A percentile compares a stretch with the other conserved stretches of the same genome.
phyloP scores from a whole-genome alignment of 1,140 invertebrate genomes.

The Cydia fagiglandana region DNA sequence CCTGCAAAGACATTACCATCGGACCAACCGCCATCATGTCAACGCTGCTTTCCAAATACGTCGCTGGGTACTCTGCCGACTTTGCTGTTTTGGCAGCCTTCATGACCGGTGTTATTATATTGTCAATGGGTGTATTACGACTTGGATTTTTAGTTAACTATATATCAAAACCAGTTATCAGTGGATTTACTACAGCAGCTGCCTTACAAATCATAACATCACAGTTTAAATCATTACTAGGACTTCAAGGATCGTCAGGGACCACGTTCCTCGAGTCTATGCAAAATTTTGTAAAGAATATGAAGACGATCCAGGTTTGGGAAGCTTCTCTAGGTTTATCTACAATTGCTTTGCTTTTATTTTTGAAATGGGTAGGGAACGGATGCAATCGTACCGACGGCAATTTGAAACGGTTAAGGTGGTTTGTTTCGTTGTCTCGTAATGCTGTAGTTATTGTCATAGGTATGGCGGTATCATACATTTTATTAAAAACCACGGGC shows the following conservation, averaged over 20 bases:
- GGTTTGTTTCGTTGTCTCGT: slow-evolving; percentile 80
- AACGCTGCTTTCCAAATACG: slow-evolving; percentile 86
- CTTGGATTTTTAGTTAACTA: slow-evolving; percentile 94
- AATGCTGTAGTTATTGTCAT: slow-evolving; percentile 86
- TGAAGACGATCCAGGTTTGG: slow-evolving; percentile 76
- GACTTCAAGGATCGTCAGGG: slow-evolving; percentile 61
- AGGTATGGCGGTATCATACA: slow-evolving; percentile 82
- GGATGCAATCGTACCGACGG: slow-evolving; percentile 59
- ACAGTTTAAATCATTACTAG: slow-evolving; percentile 89
- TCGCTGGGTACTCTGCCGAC: slow-evolving; percentile 81
- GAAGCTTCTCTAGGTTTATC: slow-evolving; percentile 78
- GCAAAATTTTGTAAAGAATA: slow-evolving; percentile 68
- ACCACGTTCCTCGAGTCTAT: slow-evolving; percentile 61
- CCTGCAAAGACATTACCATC: slow-evolving; percentile 92
- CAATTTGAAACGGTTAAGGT: slow-evolving; percentile 50
- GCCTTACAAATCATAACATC: slow-evolving; percentile 92
- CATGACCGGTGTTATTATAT: slow-evolving; percentile 86
- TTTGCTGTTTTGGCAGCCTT: slow-evolving; percentile 92
- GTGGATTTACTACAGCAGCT: slow-evolving; percentile 93
- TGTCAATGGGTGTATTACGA: slow-evolving; percentile 89
- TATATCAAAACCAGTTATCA: slow-evolving; percentile 93
- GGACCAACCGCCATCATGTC: slow-evolving; percentile 91
- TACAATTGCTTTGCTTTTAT: slow-evolving; percentile 81
- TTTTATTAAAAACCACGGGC: slow-evolving; percentile 67
- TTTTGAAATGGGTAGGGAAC: slow-evolving; percentile 77